Conservation (phyloP, 2,113 vertebrate genomes). For the Tiliqua scincoides region DNA sequence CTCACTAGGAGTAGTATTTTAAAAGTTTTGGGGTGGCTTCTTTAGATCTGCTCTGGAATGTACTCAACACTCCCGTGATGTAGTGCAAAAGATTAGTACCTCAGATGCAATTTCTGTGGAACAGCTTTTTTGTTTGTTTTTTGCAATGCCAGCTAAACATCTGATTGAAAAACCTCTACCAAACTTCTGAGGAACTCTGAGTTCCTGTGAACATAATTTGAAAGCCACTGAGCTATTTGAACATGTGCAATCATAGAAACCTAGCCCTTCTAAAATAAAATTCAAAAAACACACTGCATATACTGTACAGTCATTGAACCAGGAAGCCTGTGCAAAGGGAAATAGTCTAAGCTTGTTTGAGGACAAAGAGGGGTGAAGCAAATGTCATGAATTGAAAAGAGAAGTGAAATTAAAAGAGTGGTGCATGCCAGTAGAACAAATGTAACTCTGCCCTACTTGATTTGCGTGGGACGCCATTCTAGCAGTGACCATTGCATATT, state of each 20-base stretch:
- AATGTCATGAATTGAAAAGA: not conserved
- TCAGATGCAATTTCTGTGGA: too few species aligned
- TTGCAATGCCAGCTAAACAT: not conserved
- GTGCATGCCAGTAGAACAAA: not conserved
- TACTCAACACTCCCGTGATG: not conserved
- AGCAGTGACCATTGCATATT: not conserved
- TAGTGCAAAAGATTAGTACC: not conserved
- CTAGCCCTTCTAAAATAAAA: not conserved
- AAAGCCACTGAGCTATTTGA: not conserved
- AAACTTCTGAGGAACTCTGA: not conserved
- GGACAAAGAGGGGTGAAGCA: not conserved
- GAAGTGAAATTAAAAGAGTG: not conserved
- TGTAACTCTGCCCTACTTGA: not conserved
- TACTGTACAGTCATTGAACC: not conserved
- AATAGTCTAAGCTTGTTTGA: not conserved
- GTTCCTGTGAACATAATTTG: not conserved
- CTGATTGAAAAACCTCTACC: not conserved
- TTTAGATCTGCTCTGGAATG: not conserved
- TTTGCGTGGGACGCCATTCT: not conserved
- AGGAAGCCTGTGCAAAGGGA: not conserved
- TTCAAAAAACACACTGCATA: not conserved
- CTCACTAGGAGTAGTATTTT: too few species aligned
- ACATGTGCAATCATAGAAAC: not conserved
- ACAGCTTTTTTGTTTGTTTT: too few species aligned
- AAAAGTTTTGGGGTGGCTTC: not conserved